Evolutionary conservation across 1,140 invertebrate species (phyloP).

Genomic region (Pogonus chalceus): DNA sequence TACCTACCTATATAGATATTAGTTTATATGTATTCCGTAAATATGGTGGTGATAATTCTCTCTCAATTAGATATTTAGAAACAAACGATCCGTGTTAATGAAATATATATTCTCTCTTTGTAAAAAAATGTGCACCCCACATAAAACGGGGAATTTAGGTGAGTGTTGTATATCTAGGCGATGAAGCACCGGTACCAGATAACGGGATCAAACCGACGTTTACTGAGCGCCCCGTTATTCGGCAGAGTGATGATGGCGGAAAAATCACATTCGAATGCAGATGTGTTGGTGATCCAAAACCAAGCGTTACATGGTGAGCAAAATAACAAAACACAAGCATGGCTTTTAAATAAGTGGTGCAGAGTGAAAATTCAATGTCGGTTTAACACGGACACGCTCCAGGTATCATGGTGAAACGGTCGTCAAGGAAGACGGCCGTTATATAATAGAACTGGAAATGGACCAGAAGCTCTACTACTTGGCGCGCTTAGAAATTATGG

Average conservation of each 20-base stretch:
- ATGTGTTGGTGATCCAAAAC: constrained; percentile 89
- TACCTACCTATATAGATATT: too few species aligned
- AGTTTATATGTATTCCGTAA: too few species aligned
- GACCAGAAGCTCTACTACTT: constrained; percentile 85
- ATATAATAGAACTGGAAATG: constrained; percentile 66
- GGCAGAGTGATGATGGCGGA: constrained; percentile 86
- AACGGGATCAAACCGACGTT: constrained; percentile 90
- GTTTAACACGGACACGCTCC: constrained; percentile 14
- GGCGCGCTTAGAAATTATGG: constrained; percentile 71
- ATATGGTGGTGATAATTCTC: too few species aligned
- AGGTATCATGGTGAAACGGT: constrained; percentile 79
- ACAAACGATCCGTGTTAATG: too few species aligned
- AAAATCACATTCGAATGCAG: constrained; percentile 92
- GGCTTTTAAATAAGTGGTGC: not conserved
- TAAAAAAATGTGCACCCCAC: not conserved
- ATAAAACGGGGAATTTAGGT: constrained; percentile 3
- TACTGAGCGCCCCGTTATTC: constrained; percentile 89
- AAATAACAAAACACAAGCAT: constrained; percentile 9
- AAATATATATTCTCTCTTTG: too few species aligned
- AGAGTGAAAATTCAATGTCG: not conserved
- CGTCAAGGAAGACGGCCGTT: constrained; percentile 65
- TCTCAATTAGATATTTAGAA: too few species aligned
- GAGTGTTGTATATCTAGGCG: constrained; percentile 51
- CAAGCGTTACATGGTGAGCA: constrained; percentile 82
- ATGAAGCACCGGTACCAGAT: constrained; percentile 79